These are phyloP conservation scores for Palythoa grandiflora DNA, from an alignment of 92 coral and sea anemone species.

Conservation along the genomic window DNA sequence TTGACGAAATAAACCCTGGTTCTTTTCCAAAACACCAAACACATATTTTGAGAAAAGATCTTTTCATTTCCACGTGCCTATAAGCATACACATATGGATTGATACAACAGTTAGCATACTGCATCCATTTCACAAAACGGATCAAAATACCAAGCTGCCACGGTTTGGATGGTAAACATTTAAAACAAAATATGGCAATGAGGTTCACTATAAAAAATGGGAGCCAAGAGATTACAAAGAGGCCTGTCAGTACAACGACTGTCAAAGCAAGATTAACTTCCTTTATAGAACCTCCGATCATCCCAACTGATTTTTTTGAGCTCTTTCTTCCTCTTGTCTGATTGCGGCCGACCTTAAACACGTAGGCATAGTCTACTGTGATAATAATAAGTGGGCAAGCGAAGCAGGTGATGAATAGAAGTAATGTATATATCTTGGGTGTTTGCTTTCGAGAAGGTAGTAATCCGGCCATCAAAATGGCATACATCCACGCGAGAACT, in stretches of 20 bases:
- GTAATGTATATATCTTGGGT: conserved; percentile 64
- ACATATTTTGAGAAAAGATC: conserved; percentile 61
- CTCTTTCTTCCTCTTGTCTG: conserved; percentile 63
- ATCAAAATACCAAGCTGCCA: conserved; percentile 61
- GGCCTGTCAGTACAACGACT: conserved; percentile 75
- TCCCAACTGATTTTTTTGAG: conserved; percentile 62
- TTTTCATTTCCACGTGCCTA: conserved; percentile 77
- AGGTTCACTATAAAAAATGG: conserved; percentile 81
- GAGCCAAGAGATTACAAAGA: conserved; percentile 83
- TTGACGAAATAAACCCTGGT: conserved; percentile 2
- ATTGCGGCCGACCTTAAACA: conserved; percentile 75
- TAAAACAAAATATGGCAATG: conserved; percentile 62
- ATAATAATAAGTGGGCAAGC: conserved; percentile 75
- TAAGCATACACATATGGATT: conserved; percentile 94
- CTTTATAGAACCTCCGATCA: conserved; percentile 72
- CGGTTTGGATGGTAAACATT: conserved; percentile 47
- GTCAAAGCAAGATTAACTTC: conserved; percentile 81
- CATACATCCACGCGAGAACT: conserved; percentile 69
- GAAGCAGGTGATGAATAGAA: conserved; percentile 68
- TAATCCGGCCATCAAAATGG: conserved; percentile 66
- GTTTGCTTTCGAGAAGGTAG: conserved; percentile 55
- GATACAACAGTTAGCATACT: conserved; percentile 78
- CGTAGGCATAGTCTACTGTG: conserved; percentile 66
- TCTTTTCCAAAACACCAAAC: conserved; percentile 43
- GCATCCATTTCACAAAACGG: conserved; percentile 85